Conservation (phyloP, 1,140 invertebrate species). For the Drosophila grimshawi region DNA sequence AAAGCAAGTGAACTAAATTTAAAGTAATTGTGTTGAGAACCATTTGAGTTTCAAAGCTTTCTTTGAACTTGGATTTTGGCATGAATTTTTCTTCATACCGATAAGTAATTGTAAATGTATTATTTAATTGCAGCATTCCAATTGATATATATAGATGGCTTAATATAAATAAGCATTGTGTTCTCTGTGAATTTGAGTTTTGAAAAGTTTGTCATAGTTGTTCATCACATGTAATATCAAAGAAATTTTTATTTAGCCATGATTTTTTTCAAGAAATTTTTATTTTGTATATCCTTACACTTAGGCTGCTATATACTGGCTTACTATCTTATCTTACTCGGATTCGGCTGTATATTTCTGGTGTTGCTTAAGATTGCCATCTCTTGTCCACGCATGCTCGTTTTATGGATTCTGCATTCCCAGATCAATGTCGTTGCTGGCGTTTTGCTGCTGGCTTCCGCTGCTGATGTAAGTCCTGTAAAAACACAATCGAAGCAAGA, state of each 20-base stretch:
- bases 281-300: conserved; percentile 24
- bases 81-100: too few relatives aligned
- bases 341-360: background rate
- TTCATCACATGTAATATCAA: too few relatives aligned
- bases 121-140: too few relatives aligned
- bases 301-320: conserved; percentile 15
- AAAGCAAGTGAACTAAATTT: too few relatives aligned
- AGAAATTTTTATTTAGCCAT: conserved; percentile 10
- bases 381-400: background rate
- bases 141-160: too few relatives aligned
- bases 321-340: background rate
- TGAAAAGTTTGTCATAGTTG: background rate
- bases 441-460: conserved; percentile 2
- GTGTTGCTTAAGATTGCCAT: background rate
- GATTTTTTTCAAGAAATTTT: conserved; percentile 21
- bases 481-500: background rate
- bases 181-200: background rate
- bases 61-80: too few relatives aligned
- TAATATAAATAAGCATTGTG: too few relatives aligned
- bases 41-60: too few relatives aligned
- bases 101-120: too few relatives aligned
- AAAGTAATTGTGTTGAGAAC: too few relatives aligned
- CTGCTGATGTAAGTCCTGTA: conserved; percentile 13
- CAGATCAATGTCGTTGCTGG: conserved; percentile 12
- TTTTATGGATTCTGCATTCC: conserved; percentile 13